Conservation (phyloP, 2,797 vertebrate genomes). For the Scolopax rusticola region DNA sequence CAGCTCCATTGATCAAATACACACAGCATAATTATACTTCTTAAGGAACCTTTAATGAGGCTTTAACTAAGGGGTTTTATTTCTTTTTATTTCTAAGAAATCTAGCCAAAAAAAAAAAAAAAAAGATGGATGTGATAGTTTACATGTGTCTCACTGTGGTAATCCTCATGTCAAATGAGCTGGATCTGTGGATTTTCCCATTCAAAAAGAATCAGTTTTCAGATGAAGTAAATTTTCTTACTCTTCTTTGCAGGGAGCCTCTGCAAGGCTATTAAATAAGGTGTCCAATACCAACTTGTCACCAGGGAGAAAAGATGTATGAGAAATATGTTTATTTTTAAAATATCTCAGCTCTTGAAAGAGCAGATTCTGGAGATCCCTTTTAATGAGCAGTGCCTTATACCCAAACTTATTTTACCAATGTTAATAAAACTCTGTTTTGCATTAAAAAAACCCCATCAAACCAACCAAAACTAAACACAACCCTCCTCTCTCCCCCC, state of each 20-base stretch:
- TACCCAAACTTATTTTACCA: background rate
- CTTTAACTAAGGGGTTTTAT: background rate
- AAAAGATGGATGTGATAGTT: background rate
- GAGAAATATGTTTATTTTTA: background rate
- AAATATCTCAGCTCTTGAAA: background rate
- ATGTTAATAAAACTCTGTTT: background rate
- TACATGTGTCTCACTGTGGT: background rate
- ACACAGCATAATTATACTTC: background rate
- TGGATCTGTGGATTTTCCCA: background rate
- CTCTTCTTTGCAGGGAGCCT: background rate
- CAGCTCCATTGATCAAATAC: background rate
- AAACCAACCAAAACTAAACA: too few species aligned
- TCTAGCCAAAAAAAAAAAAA: background rate
- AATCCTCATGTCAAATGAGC: background rate
- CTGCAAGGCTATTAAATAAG: constrained; percentile 15
- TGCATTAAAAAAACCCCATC: background rate
- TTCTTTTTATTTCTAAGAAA: background rate
- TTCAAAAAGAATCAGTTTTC: constrained; percentile 13
- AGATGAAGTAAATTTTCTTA: background rate
- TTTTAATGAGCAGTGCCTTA: background rate
- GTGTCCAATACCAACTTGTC: constrained; percentile 16
- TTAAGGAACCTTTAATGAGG: background rate
- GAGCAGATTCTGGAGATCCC: background rate
- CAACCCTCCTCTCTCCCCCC: too few species aligned
- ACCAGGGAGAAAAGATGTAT: constrained; percentile 5